Percentiles rank a stretch among this genome's conserved stretches.
phyloP scores from a whole-genome alignment of 2,888 invertebrate species.

The Himalopsyche kuldschensis region DNA sequence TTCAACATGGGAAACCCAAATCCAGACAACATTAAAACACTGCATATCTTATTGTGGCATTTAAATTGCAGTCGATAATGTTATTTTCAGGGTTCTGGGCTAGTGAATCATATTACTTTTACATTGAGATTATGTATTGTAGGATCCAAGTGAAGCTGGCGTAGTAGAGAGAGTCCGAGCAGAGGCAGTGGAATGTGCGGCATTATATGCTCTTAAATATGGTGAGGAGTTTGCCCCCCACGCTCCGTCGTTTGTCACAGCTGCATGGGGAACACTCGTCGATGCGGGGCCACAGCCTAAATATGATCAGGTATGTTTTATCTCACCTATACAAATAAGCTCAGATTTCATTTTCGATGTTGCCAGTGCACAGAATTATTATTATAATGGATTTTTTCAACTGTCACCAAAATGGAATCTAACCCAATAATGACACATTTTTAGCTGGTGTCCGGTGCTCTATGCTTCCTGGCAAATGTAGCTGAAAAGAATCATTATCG shows the following conservation, averaged over 20 bases:
- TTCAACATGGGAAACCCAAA: too few species aligned
- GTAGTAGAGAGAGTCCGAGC: constrained; percentile 89
- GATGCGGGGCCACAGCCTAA: constrained; percentile 83
- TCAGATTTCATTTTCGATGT: too few species aligned
- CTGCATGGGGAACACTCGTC: constrained; percentile 89
- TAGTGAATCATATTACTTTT: too few species aligned
- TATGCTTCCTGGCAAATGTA: constrained; percentile 92
- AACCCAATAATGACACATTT: constrained; percentile 42
- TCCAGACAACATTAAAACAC: too few species aligned
- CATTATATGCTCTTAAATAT: constrained; percentile 95
- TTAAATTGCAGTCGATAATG: too few species aligned
- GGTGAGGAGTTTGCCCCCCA: constrained; percentile 94
- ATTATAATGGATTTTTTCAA: not conserved
- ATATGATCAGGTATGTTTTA: constrained; percentile 79
- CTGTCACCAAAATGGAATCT: not conserved
- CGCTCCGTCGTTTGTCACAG: constrained; percentile 89
- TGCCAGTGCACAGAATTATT: not conserved
- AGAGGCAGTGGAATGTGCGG: constrained; percentile 94
- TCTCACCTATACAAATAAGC: not conserved
- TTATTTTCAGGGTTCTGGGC: too few species aligned
- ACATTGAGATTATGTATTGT: constrained; percentile 15
- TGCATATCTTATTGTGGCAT: too few species aligned
- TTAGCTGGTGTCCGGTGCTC: constrained; percentile 92
- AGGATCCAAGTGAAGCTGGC: constrained; percentile 86
- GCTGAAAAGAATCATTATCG: constrained; percentile 90